Evolutionary conservation across 2,113 vertebrate genomes (phyloP).

Genomic region (Neopipo cinnamomea): DNA sequence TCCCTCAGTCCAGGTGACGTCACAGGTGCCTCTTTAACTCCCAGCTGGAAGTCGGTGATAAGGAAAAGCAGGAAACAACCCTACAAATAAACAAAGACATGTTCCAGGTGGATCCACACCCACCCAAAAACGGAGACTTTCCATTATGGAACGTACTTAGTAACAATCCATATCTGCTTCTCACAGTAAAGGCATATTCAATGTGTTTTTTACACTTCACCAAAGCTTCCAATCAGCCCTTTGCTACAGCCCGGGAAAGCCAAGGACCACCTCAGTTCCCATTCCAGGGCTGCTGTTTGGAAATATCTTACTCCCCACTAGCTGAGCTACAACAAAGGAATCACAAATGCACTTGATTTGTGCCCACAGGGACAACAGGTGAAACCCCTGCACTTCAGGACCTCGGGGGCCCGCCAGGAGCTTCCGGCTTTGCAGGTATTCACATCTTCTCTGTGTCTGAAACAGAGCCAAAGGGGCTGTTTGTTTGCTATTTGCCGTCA

Average conservation of each 20-base stretch:
- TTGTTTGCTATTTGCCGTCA: neutral
- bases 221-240: neutral
- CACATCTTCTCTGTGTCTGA: neutral
- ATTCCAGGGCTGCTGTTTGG: neutral
- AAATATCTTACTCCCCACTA: neutral
- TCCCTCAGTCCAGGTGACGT: neutral
- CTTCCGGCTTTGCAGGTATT: neutral
- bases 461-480: neutral
- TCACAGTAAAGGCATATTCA: neutral
- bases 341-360: neutral
- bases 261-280: neutral
- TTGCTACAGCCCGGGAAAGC: neutral
- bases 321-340: neutral
- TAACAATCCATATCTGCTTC: slow-evolving; percentile 11
- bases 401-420: neutral
- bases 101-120: slow-evolving; percentile 23
- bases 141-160: slow-evolving; percentile 19
- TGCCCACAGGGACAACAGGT: neutral
- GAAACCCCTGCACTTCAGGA: neutral
- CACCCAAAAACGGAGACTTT: slow-evolving; percentile 30
- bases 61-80: slow-evolving; percentile 64
- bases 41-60: slow-evolving; percentile 66
- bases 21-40: slow-evolving; percentile 10
- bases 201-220: neutral
- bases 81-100: slow-evolving; percentile 62